phyloP scores from a whole-genome alignment of 2,888 invertebrate species.

The Drosophila acutilabella region DNA sequence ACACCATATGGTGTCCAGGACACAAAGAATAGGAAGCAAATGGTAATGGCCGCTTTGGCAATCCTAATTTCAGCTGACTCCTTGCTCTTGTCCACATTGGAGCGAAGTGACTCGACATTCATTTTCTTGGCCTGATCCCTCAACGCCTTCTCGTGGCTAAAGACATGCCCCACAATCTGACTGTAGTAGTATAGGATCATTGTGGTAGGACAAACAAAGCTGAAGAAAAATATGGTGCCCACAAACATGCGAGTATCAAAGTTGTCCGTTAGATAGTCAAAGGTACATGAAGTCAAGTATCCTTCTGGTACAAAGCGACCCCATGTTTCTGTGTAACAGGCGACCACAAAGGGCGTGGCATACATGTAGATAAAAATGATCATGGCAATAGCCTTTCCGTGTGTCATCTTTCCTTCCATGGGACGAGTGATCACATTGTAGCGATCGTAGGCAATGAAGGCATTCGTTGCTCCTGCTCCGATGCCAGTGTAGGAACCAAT shows the following conservation, averaged over 20 bases:
- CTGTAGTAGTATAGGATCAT: constrained; percentile 94
- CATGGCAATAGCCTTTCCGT: constrained; percentile 92
- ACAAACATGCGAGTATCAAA: constrained; percentile 93
- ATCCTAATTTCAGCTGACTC: constrained; percentile 92
- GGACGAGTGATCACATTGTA: constrained; percentile 92
- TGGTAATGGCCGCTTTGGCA: constrained; percentile 94
- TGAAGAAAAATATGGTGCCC: constrained; percentile 90
- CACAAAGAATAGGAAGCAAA: constrained; percentile 93
- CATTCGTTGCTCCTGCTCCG: constrained; percentile 92
- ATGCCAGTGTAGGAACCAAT: constrained; percentile 93
- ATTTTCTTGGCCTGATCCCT: constrained; percentile 68
- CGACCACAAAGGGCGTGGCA: constrained; percentile 91
- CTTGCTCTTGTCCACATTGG: constrained; percentile 68
- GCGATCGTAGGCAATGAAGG: constrained; percentile 94
- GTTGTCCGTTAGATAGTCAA: constrained; percentile 92
- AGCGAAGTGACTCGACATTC: constrained; percentile 69
- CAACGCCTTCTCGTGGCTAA: constrained; percentile 93
- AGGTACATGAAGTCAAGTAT: constrained; percentile 93
- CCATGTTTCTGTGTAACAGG: constrained; percentile 93
- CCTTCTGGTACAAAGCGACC: constrained; percentile 96
- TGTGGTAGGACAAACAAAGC: constrained; percentile 91
- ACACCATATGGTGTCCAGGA: constrained; percentile 97
- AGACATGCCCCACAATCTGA: constrained; percentile 94
- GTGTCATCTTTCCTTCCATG: constrained; percentile 92
- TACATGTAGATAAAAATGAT: constrained; percentile 91